phyloP scores from a whole-genome alignment of 2,888 invertebrate genomes.

The Melanotus villosus region DNA sequence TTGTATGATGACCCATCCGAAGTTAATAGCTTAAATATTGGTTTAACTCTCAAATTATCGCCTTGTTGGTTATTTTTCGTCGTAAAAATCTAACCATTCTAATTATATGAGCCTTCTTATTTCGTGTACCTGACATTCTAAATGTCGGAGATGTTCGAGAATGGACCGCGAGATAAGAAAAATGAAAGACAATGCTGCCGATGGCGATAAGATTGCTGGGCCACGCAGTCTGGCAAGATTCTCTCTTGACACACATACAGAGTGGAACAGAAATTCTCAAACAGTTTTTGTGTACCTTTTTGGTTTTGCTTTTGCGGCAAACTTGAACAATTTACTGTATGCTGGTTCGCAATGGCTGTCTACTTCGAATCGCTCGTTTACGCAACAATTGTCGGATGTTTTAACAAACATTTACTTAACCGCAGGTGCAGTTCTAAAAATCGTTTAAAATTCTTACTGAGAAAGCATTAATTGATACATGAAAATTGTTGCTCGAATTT shows the following conservation, averaged over 20 bases:
- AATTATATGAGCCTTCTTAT: conserved; percentile 1
- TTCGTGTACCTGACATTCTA: not conserved
- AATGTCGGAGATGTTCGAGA: conserved; percentile 20
- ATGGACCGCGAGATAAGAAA: conserved; percentile 32
- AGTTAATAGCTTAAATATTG: conserved; percentile 28
- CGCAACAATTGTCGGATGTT: conserved; percentile 28
- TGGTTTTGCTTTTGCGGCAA: conserved; percentile 9
- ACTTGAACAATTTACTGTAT: conserved; percentile 8
- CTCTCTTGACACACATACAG: conserved; percentile 52
- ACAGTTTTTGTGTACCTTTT: conserved; percentile 18
- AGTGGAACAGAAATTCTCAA: conserved; percentile 38
- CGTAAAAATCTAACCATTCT: conserved; percentile 4
- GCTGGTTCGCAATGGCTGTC: conserved; percentile 5
- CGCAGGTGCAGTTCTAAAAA: conserved; percentile 25
- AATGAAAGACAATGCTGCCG: conserved; percentile 45
- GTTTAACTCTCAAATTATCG: conserved; percentile 13
- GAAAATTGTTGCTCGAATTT: conserved; percentile 8
- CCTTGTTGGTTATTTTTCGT: conserved; percentile 4
- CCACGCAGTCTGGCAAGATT: conserved; percentile 54
- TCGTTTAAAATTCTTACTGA: conserved; percentile 26
- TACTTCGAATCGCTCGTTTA: conserved; percentile 1
- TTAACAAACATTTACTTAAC: conserved; percentile 24
- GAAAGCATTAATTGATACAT: conserved; percentile 18
- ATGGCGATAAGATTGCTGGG: conserved; percentile 49
- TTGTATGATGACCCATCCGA: conserved; percentile 10